Evolutionary conservation across 1,140 invertebrate species (phyloP).

Genomic region (Eupristina koningsbergeri): DNA sequence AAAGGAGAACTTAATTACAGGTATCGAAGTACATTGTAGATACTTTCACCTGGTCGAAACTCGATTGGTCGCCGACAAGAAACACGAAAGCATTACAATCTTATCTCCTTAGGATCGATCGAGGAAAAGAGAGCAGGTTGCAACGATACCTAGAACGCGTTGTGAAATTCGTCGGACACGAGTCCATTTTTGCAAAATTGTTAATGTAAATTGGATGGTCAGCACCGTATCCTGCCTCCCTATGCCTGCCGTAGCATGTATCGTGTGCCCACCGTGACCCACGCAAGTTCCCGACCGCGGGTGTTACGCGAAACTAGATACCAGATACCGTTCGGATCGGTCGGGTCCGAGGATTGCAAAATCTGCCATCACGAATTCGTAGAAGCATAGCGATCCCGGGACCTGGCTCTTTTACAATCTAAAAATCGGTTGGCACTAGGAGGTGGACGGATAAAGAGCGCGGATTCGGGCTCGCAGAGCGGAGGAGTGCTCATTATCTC

Average conservation of each 20-base stretch:
- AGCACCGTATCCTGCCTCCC: no score
- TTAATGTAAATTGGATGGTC: neutral
- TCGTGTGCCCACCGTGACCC: neutral
- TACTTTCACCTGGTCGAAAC: neutral
- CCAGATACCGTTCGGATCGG: neutral
- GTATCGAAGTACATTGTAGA: neutral
- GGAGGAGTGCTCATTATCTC: conserved; percentile 60
- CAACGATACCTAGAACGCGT: neutral
- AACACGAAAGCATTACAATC: conserved; percentile 12
- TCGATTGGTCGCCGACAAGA: conserved; percentile 1
- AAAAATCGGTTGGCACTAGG: no score
- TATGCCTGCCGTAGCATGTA: no score
- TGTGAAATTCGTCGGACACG: neutral
- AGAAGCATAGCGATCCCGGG: neutral
- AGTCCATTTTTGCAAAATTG: neutral
- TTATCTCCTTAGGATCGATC: conserved; percentile 14
- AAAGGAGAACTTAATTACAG: conserved; percentile 14
- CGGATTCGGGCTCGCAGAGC: neutral
- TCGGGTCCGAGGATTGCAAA: neutral
- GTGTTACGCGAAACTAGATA: neutral
- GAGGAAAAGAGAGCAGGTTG: conserved; percentile 10
- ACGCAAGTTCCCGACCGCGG: neutral
- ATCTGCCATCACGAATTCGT: neutral
- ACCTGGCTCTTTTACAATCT: no score
- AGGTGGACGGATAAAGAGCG: no score